A percentile compares a stretch with the other conserved stretches of the same genome.
Evolutionary conservation across 2,888 invertebrate genomes (phyloP).

Genomic region (Therioaphis trifolii): DNA sequence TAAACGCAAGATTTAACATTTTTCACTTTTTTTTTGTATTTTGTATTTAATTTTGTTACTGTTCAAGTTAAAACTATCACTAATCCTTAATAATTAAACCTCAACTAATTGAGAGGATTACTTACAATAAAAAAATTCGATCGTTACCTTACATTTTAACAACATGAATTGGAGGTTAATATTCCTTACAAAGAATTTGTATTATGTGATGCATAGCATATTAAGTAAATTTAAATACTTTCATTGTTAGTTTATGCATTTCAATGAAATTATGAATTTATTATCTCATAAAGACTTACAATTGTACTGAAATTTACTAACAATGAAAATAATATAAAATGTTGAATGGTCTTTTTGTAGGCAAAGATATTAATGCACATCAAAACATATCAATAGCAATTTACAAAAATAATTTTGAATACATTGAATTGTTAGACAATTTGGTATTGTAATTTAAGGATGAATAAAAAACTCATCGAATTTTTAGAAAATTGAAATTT

Average conservation of each 20-base stretch:
- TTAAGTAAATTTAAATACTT: background rate
- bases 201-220: background rate
- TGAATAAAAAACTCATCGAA: background rate
- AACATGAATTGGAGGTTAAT: background rate
- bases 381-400: background rate
- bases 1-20: slow-evolving; percentile 25
- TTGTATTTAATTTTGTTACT: background rate
- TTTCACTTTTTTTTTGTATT: slow-evolving; percentile 20
- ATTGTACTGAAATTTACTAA: background rate
- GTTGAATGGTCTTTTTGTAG: background rate
- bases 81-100: slow-evolving; percentile 4
- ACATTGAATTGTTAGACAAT: background rate
- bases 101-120: background rate
- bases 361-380: background rate
- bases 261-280: background rate
- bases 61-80: slow-evolving; percentile 18
- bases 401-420: background rate
- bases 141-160: slow-evolving; percentile 28
- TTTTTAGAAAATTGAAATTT: background rate
- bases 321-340: background rate
- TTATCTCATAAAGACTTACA: background rate
- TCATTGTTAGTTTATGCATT: background rate
- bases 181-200: background rate
- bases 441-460: no score
- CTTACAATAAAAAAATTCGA: slow-evolving; percentile 28